Evolutionary conservation across 2,888 invertebrate genomes (phyloP).

Genomic region (Oscheius sp.): DNA sequence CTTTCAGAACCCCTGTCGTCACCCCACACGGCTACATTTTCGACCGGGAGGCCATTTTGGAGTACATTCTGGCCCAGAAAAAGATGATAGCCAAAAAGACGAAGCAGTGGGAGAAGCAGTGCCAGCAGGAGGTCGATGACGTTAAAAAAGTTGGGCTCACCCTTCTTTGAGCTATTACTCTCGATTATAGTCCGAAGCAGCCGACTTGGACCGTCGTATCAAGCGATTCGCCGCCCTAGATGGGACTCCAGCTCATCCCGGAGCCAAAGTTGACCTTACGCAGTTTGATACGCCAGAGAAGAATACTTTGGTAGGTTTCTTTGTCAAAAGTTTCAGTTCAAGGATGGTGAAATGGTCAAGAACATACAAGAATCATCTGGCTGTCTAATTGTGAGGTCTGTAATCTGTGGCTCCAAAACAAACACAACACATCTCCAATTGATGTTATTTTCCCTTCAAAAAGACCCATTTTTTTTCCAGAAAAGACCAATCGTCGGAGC

Average conservation of each 20-base stretch:
- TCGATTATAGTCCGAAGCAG: slow-evolving; percentile 18
- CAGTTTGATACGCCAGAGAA: slow-evolving; percentile 28
- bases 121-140: slow-evolving; percentile 54
- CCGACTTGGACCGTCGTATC: slow-evolving; percentile 23
- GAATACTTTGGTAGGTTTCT: slow-evolving; percentile 22
- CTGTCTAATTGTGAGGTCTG: too few relatives aligned
- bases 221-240: slow-evolving; percentile 35
- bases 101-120: slow-evolving; percentile 85
- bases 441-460: too few relatives aligned
- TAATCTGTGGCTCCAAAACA: too few relatives aligned
- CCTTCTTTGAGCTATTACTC: background rate
- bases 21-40: slow-evolving; percentile 87
- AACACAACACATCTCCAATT: too few relatives aligned
- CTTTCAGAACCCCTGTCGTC: slow-evolving; percentile 67
- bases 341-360: too few relatives aligned
- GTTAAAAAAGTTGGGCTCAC: slow-evolving; percentile 38
- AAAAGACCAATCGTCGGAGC: slow-evolving; percentile 40
- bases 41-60: slow-evolving; percentile 95
- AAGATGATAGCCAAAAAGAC: slow-evolving; percentile 88
- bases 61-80: slow-evolving; percentile 93
- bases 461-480: slow-evolving; percentile 19
- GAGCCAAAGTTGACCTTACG: slow-evolving; percentile 40
- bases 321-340: background rate
- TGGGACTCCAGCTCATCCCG: slow-evolving; percentile 53
- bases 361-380: too few relatives aligned